Conservation (phyloP, 1,140 invertebrate species). For the Melitaea cinxia region DNA sequence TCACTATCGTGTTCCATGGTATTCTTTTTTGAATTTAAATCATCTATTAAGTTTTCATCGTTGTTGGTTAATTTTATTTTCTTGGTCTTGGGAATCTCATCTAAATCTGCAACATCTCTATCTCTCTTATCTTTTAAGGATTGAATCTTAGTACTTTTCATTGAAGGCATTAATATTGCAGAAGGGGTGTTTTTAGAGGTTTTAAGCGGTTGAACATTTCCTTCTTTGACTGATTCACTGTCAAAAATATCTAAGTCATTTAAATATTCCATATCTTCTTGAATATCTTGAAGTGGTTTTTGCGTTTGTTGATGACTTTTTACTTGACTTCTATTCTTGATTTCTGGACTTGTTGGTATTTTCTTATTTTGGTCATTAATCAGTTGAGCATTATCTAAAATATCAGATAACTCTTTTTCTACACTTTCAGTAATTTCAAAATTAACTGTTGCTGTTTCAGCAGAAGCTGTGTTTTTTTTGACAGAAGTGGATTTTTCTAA, state of each 20-base stretch:
- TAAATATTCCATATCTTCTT: slow-evolving; percentile 42
- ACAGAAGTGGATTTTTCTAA: slow-evolving; percentile 46
- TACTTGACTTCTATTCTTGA: slow-evolving; percentile 18
- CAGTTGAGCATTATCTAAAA: slow-evolving; percentile 44
- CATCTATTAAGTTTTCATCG: slow-evolving; percentile 18
- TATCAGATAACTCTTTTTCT: slow-evolving; percentile 64
- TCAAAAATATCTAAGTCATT: slow-evolving; percentile 67
- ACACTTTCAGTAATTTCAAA: slow-evolving; percentile 68
- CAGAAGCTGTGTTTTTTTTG: slow-evolving; percentile 68
- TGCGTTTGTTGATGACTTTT: slow-evolving; percentile 14
- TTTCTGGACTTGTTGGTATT: background rate
- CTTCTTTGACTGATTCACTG: slow-evolving; percentile 54
- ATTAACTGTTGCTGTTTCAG: slow-evolving; percentile 60
- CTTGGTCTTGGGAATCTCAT: slow-evolving; percentile 47
- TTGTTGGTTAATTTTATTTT: slow-evolving; percentile 46
- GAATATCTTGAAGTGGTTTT: slow-evolving; percentile 17
- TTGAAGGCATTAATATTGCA: slow-evolving; percentile 55
- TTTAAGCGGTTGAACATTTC: slow-evolving; percentile 52
- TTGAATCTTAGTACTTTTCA: slow-evolving; percentile 41
- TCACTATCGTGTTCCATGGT: slow-evolving; percentile 49
- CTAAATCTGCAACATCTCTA: slow-evolving; percentile 46
- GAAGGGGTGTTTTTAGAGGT: slow-evolving; percentile 50
- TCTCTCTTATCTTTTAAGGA: slow-evolving; percentile 50
- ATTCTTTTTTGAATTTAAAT: slow-evolving; percentile 21
- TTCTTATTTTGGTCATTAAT: slow-evolving; percentile 17